Percentiles rank a stretch among this genome's conserved stretches.
These are phyloP conservation scores for Anabacerthia variegaticeps DNA, from an alignment of 2,797 vertebrate genomes.

Conservation along the genomic window DNA sequence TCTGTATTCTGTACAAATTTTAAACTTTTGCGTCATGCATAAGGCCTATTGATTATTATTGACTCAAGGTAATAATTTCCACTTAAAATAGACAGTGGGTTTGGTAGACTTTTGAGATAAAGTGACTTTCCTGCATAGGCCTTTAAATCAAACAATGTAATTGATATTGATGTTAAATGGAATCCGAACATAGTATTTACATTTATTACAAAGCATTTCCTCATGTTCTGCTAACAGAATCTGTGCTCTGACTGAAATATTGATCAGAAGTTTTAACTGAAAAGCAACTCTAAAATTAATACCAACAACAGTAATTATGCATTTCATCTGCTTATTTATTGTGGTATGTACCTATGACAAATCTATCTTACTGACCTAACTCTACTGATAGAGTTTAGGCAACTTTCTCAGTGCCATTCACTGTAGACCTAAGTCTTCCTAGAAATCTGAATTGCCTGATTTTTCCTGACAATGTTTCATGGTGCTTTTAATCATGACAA, in stretches of 20 bases:
- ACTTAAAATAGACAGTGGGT: background rate
- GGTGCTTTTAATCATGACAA: background rate
- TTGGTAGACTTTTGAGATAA: background rate
- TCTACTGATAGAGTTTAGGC: background rate
- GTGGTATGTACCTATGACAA: background rate
- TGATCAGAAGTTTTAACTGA: background rate
- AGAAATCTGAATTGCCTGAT: background rate
- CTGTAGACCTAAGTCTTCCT: background rate
- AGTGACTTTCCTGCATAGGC: background rate
- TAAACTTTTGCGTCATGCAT: background rate
- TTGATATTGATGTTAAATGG: background rate
- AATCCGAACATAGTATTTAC: background rate
- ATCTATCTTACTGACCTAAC: background rate
- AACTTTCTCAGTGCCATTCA: background rate
- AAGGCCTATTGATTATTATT: background rate
- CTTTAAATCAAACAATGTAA: background rate
- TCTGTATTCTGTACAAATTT: background rate
- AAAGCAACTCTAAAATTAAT: background rate
- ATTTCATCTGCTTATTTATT: background rate
- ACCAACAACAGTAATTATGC: background rate
- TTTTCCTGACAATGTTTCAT: background rate
- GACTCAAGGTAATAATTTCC: background rate
- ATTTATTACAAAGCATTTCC: background rate
- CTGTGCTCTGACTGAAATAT: background rate
- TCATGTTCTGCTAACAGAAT: background rate